Evolutionary conservation across 2,113 vertebrate species (phyloP).

Genomic region (Chaetodon trifascialis): DNA sequence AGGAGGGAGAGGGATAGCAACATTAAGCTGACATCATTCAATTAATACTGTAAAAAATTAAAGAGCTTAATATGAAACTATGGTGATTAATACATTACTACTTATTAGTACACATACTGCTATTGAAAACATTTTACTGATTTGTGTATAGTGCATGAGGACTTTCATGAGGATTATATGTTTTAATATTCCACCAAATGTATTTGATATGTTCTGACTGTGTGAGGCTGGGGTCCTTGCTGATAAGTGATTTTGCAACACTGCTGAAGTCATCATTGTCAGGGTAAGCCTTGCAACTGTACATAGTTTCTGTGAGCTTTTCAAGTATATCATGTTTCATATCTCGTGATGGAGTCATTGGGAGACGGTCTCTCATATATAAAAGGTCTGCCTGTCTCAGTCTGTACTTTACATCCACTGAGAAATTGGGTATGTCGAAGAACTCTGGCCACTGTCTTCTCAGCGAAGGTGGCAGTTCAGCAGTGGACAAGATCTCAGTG

Average conservation of each 20-base stretch:
- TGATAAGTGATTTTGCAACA: slow-evolving; percentile 40
- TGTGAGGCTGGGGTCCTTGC: not conserved
- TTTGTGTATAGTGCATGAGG: no score
- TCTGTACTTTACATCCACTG: slow-evolving; percentile 37
- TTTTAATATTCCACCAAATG: no score
- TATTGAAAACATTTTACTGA: no score
- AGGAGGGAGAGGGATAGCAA: no score
- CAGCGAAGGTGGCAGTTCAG: no score
- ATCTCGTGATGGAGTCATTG: slow-evolving; percentile 13
- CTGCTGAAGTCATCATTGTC: slow-evolving; percentile 19
- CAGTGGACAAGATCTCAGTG: slow-evolving; percentile 43
- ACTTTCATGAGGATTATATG: no score
- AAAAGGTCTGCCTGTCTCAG: slow-evolving; percentile 35
- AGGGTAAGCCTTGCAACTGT: slow-evolving; percentile 41
- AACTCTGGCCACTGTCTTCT: slow-evolving; percentile 26
- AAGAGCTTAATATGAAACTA: no score
- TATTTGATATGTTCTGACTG: no score
- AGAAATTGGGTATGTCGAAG: slow-evolving; percentile 42
- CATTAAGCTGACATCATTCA: no score
- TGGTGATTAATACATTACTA: no score
- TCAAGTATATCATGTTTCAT: slow-evolving; percentile 49
- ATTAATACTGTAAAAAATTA: no score
- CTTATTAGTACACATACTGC: no score
- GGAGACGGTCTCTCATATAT: slow-evolving; percentile 20
- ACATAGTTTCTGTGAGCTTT: slow-evolving; percentile 33